Percentiles rank a stretch among this genome's conserved stretches.
Evolutionary conservation across 2,888 invertebrate genomes (phyloP).

Genomic region (Drosophila setosimentum): DNA sequence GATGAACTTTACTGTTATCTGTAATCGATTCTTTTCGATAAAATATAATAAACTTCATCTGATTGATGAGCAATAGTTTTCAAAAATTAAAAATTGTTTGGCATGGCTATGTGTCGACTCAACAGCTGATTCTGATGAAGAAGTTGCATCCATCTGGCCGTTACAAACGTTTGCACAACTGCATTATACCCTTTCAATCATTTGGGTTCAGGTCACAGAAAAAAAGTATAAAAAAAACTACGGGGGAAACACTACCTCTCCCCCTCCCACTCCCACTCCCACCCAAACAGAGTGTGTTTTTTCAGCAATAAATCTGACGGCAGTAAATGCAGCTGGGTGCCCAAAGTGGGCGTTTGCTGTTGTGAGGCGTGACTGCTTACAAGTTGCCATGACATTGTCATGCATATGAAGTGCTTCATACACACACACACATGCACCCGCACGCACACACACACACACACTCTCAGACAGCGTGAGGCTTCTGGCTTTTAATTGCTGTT

Average conservation of each 20-base stretch:
- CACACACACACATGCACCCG: conserved; percentile 9
- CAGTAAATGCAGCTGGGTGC: conserved; percentile 56
- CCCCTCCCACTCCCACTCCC: conserved; percentile 5
- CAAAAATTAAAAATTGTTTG: neutral
- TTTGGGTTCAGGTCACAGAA: neutral
- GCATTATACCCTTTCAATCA: neutral
- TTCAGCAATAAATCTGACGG: conserved; percentile 47
- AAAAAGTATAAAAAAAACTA: too few species aligned
- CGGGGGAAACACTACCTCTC: conserved; percentile 8
- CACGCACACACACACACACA: conserved; percentile 20
- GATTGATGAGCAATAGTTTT: neutral
- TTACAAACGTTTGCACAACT: neutral
- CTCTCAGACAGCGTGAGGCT: conserved; percentile 13
- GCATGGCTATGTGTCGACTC: neutral
- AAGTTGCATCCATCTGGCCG: neutral
- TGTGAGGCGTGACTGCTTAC: conserved; percentile 59
- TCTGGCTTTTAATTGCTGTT: conserved; percentile 70
- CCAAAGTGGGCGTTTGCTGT: conserved; percentile 20
- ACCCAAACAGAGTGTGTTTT: conserved; percentile 41
- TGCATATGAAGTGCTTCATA: conserved; percentile 68
- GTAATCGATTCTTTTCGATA: neutral
- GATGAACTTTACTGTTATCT: neutral
- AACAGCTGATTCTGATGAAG: neutral
- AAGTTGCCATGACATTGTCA: conserved; percentile 79
- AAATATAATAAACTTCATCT: neutral